Conservation (phyloP, 2,113 vertebrate species). For the Orycteropus afer region DNA sequence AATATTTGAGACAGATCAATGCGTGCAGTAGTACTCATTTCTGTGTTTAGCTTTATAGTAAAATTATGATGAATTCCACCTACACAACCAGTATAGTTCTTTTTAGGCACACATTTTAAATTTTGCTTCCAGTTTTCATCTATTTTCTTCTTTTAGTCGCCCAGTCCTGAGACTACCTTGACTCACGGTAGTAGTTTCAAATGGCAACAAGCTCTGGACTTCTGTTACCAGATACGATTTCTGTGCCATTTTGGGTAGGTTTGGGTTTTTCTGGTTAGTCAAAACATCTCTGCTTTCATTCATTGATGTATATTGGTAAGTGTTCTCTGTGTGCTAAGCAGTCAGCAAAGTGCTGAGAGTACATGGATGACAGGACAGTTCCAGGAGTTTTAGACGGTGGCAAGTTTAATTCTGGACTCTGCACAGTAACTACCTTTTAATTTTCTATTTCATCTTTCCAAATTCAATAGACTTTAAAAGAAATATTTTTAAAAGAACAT, state of each 20-base stretch:
- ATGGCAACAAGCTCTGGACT: too few species aligned
- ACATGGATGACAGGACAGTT: fast-evolving
- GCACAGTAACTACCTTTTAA: neutral
- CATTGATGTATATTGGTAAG: fast-evolving
- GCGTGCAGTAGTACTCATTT: neutral
- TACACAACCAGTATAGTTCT: neutral
- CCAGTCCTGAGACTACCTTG: neutral
- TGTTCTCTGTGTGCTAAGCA: neutral
- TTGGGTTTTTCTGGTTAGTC: neutral
- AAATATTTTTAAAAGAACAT: neutral
- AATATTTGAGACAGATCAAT: neutral
- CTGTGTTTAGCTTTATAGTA: neutral
- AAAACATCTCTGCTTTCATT: neutral
- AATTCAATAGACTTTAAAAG: neutral
- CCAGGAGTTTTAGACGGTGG: neutral
- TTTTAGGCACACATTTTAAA: neutral
- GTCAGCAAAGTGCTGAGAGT: neutral
- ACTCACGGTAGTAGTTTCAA: neutral
- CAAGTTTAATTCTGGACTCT: neutral
- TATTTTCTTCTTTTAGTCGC: neutral
- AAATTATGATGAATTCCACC: neutral
- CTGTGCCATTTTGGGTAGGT: neutral
- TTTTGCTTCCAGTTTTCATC: neutral
- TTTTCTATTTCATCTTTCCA: neutral
- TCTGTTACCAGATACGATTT: neutral